These are phyloP conservation scores for Autographa gamma DNA, from an alignment of 2,888 invertebrate species.

Conservation along the genomic window DNA sequence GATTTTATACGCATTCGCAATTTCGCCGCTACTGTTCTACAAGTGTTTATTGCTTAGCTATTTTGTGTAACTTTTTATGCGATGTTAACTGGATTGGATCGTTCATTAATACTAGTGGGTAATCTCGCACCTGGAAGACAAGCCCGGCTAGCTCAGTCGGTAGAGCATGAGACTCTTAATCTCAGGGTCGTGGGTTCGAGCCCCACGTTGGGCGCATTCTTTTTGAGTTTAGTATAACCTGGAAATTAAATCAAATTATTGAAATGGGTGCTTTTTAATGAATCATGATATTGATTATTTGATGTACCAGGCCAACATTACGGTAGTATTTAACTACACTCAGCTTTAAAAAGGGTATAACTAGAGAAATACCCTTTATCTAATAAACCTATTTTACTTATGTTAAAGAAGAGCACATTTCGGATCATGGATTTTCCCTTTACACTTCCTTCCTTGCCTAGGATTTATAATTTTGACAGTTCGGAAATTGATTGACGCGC, in stretches of 20 bases:
- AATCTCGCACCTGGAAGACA: fast-evolving
- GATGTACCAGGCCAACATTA: too few species aligned
- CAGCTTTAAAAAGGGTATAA: too few species aligned
- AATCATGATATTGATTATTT: too few species aligned
- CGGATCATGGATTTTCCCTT: constrained; percentile 28
- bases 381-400: neutral
- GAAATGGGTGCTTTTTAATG: too few species aligned
- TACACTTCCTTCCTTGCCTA: constrained; percentile 15
- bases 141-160: constrained; percentile 90
- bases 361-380: too few species aligned
- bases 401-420: neutral
- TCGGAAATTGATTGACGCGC: constrained; percentile 31
- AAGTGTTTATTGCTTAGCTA: neutral
- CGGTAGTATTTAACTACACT: too few species aligned
- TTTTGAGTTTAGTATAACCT: constrained; percentile 19
- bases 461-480: constrained; percentile 16
- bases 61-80: neutral
- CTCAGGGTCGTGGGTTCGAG: constrained; percentile 91
- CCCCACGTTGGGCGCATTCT: constrained; percentile 88
- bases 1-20: neutral
- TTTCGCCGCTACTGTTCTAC: neutral
- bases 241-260: neutral
- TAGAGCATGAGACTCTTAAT: constrained; percentile 91
- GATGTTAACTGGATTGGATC: neutral
- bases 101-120: neutral